A percentile compares a stretch with the other conserved stretches of the same genome.
Evolutionary conservation across 2,888 invertebrate species (phyloP).

Genomic region (Caenorhabditis parvicauda): DNA sequence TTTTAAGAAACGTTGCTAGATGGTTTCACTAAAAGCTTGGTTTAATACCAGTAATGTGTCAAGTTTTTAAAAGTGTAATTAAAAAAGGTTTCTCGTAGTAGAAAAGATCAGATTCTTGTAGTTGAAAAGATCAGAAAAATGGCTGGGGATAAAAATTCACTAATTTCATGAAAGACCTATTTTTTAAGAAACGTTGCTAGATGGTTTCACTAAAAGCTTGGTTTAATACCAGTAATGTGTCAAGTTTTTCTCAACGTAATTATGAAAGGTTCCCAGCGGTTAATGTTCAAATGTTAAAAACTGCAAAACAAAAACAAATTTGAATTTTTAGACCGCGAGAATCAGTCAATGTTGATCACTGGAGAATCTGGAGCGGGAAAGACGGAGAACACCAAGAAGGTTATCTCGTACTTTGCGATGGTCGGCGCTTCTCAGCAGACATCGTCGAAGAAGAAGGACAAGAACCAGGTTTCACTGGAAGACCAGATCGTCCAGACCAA

Average conservation of each 20-base stretch:
- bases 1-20: too few relatives aligned
- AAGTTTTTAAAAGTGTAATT: too few relatives aligned
- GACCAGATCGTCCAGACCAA: slow-evolving; percentile 99
- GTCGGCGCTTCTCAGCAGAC: slow-evolving; percentile 70
- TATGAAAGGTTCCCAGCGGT: too few relatives aligned
- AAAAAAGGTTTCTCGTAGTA: too few relatives aligned
- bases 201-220: too few relatives aligned
- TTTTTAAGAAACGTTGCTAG: slow-evolving; percentile 1
- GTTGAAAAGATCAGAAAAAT: too few relatives aligned
- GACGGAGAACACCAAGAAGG: slow-evolving; percentile 91
- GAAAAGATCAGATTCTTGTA: too few relatives aligned
- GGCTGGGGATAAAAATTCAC: too few relatives aligned
- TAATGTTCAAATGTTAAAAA: background rate
- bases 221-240: too few relatives aligned
- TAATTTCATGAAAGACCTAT: too few relatives aligned
- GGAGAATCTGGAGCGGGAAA: slow-evolving; percentile 99
- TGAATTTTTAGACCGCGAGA: slow-evolving; percentile 54
- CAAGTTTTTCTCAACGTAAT: slow-evolving; percentile 1
- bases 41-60: too few relatives aligned
- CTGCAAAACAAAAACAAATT: background rate
- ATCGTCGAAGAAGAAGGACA: slow-evolving; percentile 22
- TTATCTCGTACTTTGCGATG: slow-evolving; percentile 91
- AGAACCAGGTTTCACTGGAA: slow-evolving; percentile 75
- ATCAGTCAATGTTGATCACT: slow-evolving; percentile 89
- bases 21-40: too few relatives aligned